Conservation (phyloP, 2,797 vertebrate genomes). For the Phrynocephalus forsythii region DNA sequence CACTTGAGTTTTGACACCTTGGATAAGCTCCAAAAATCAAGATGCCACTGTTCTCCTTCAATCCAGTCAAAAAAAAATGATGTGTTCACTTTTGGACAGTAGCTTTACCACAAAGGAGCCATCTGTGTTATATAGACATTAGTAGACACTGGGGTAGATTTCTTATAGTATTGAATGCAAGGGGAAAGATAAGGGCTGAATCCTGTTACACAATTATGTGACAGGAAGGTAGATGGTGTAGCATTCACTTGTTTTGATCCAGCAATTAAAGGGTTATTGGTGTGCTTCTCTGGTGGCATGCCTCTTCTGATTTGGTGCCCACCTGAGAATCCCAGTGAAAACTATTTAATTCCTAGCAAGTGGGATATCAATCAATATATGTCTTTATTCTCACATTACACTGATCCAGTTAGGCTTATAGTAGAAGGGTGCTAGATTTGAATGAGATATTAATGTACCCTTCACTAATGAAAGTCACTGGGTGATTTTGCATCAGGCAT, state of each 20-base stretch:
- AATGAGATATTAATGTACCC: not conserved
- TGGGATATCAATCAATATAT: not conserved
- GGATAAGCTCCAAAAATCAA: not conserved
- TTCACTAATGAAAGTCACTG: not conserved
- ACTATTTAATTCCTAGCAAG: too few species aligned
- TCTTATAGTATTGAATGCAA: not conserved
- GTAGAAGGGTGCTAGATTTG: not conserved
- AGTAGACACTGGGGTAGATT: not conserved
- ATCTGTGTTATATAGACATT: not conserved
- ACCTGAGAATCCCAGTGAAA: too few species aligned
- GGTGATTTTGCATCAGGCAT: not conserved
- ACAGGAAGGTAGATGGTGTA: too few species aligned
- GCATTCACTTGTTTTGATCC: too few species aligned
- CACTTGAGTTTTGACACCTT: slow-evolving; percentile 18
- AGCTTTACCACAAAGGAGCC: not conserved
- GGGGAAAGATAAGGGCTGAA: not conserved
- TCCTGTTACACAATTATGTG: too few species aligned
- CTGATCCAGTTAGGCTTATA: not conserved
- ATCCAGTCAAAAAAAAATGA: not conserved
- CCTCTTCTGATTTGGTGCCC: too few species aligned
- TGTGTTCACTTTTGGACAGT: not conserved
- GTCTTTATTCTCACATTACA: not conserved
- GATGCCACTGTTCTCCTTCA: slow-evolving; percentile 1
- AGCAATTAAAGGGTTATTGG: too few species aligned
- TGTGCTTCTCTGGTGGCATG: too few species aligned